Conservation (phyloP, 2,113 vertebrate species). For the Megaceryle maxima region DNA sequence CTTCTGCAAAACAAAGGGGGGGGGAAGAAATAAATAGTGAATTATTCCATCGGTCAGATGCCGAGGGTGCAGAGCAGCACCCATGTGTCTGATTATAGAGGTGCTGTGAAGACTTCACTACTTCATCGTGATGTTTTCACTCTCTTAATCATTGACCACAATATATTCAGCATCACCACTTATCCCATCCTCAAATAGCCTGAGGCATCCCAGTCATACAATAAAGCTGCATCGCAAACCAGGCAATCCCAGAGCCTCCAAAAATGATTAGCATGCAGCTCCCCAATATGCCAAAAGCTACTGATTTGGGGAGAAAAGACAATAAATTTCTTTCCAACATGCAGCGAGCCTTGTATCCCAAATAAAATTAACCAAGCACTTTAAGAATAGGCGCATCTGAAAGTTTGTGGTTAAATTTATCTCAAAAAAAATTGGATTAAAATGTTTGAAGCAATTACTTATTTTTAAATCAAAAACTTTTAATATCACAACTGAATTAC, state of each 20-base stretch:
- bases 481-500: neutral
- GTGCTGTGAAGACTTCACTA: neutral
- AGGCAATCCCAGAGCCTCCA: neutral
- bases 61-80: neutral
- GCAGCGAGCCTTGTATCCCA: neutral
- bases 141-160: neutral
- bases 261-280: constrained; percentile 16
- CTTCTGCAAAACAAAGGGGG: constrained; percentile 80
- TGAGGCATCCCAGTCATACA: neutral
- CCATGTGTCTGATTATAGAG: neutral
- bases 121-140: neutral
- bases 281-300: neutral
- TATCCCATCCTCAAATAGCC: neutral
- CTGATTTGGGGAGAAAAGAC: neutral
- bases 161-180: neutral
- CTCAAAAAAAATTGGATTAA: neutral
- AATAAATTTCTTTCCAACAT: neutral
- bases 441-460: constrained; percentile 39
- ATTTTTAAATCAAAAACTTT: neutral
- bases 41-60: neutral
- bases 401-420: neutral
- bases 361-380: constrained; percentile 22
- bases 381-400: neutral
- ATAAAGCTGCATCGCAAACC: neutral
- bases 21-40: neutral